These are phyloP conservation scores for Pristionchus fissidentatus DNA, from an alignment of 2,888 invertebrate genomes.

Conservation along the genomic window DNA sequence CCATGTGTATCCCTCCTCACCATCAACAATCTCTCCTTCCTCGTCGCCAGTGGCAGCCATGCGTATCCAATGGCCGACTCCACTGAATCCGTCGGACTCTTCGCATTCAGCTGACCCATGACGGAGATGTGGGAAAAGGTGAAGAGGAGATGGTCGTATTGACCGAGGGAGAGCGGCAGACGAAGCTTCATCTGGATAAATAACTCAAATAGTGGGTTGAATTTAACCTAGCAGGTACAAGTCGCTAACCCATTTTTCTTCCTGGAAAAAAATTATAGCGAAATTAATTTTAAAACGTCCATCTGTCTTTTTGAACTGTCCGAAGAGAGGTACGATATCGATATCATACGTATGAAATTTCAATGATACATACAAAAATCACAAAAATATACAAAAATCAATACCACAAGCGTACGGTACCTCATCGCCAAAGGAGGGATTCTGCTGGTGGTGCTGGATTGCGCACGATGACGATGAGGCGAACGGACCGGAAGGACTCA, in stretches of 20 bases:
- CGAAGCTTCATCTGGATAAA: slow-evolving; percentile 84
- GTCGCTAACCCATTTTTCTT: background rate
- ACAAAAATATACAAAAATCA: background rate
- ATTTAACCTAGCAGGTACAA: background rate
- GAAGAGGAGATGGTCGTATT: slow-evolving; percentile 92
- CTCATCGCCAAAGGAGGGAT: slow-evolving; percentile 74
- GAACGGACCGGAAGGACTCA: slow-evolving; percentile 66
- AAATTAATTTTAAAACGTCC: too few relatives aligned
- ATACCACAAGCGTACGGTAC: slow-evolving; percentile 77
- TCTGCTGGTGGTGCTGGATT: slow-evolving; percentile 74
- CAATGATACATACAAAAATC: background rate
- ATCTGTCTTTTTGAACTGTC: too few relatives aligned
- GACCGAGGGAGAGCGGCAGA: slow-evolving; percentile 87
- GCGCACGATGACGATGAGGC: slow-evolving; percentile 62
- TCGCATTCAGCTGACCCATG: slow-evolving; percentile 78
- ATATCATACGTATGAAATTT: background rate
- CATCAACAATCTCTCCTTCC: slow-evolving; percentile 74
- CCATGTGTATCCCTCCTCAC: background rate
- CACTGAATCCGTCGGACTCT: slow-evolving; percentile 61
- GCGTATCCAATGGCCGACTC: slow-evolving; percentile 88
- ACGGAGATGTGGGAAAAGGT: slow-evolving; percentile 96
- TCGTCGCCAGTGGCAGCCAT: slow-evolving; percentile 90
- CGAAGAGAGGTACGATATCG: too few relatives aligned
- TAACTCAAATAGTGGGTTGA: background rate
- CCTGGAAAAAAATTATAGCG: too few relatives aligned